Conservation (phyloP, 1,140 invertebrate species). For the Philotrypesis tridentata region DNA sequence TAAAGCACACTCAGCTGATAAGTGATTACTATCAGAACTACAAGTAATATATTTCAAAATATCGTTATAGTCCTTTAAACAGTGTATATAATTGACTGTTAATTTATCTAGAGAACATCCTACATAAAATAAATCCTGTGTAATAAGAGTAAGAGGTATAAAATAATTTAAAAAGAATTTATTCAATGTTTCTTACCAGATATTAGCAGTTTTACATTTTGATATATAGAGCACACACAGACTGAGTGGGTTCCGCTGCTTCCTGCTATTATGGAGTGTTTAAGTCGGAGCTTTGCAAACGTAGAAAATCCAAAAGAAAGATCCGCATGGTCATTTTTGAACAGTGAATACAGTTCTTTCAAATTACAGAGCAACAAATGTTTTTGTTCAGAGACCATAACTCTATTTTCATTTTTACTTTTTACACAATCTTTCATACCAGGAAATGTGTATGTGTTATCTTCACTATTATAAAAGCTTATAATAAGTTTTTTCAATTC, state of each 20-base stretch:
- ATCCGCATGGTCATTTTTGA: not conserved
- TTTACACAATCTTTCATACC: not conserved
- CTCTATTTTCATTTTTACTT: not conserved
- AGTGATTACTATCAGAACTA: not conserved
- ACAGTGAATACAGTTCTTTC: not conserved
- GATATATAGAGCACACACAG: constrained; percentile 19
- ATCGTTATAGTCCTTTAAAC: not conserved
- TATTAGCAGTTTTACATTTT: constrained; percentile 16
- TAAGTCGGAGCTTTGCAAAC: constrained; percentile 19
- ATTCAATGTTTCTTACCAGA: not conserved
- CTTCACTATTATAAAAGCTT: constrained; percentile 5
- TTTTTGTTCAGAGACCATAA: not conserved
- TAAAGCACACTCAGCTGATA: not conserved
- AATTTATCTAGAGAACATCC: not conserved
- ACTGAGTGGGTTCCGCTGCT: constrained; percentile 26
- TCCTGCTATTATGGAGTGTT: constrained; percentile 11
- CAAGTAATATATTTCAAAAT: constrained; percentile 2
- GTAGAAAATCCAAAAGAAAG: not conserved
- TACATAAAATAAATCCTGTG: not conserved
- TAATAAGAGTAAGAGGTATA: too few species aligned
- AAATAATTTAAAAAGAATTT: too few species aligned
- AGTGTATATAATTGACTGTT: not conserved
- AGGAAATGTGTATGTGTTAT: constrained; percentile 12
- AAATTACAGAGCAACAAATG: not conserved
- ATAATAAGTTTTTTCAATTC: not conserved